Base-by-base conservation (phyloP, 2,113 vertebrate species). In the Istiophorus platypterus region DNA sequence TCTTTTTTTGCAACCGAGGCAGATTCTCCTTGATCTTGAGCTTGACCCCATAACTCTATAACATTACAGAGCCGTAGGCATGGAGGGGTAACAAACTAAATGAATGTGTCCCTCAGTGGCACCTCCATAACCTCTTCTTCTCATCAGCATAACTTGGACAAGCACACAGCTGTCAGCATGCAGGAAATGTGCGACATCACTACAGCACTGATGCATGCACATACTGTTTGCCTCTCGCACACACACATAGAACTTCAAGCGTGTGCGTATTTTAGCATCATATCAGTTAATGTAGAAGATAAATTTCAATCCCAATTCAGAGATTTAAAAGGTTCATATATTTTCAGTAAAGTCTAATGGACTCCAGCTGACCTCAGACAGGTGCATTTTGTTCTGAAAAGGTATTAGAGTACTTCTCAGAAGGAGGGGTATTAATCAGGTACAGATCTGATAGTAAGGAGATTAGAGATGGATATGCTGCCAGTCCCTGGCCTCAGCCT, bases 361-460 rank as follows among this genome's bases (percentile, higher is more conserved):
- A 89, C 72, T 72, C 15, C 11, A 64, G 62, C 85, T 91, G 85
- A 91, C 83, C 86, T 78, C 80, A 9, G 57, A 26, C 80, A 74
- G 71, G 84, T 89, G 85, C 76, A 71, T 85, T 82, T 85, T 75
- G 75, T 87, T 80, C 91, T 76, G 81, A 87, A 89, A 82, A 89
- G 85, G 87, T 90, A 90, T 90, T 91, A 87, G 82, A 84, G 84
- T 69, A 58, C 85, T 91, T 88, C 91, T 90, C 85, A 91, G 89
- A 93, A 92, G 88, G 84, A 84, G 75, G 67, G 88, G 84, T 89
- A 91, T 91, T 94, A 94, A 94, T 93, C 91, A 93, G 92, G 89
- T 92, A 87, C 90, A 94, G 90, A 92, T 94, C 93, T 93, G 91
- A 90, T 90, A 80, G 88, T 95, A 95, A 94, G 92, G 87, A 94